These are phyloP conservation scores for Otolemur garnettii DNA, from an alignment of 2,113 vertebrate species.

Conservation along the genomic window DNA sequence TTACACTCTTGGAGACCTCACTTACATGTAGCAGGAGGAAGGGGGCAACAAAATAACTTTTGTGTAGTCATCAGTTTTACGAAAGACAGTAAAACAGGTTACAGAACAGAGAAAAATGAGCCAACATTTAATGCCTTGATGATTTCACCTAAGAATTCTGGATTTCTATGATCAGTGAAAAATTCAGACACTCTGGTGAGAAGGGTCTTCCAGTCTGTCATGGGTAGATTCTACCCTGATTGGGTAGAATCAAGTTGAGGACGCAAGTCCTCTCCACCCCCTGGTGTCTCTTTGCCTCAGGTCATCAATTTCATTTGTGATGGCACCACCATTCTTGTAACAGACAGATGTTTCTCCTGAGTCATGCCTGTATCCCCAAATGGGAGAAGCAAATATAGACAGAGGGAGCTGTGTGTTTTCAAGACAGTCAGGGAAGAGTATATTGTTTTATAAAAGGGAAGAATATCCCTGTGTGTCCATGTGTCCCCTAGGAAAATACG, in stretches of 20 bases:
- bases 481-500: neutral
- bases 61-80: neutral
- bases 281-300: too few species aligned
- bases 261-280: neutral
- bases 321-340: neutral
- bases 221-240: too few species aligned
- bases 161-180: neutral
- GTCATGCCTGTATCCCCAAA: neutral
- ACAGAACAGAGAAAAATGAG: neutral
- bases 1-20: rapidly evolving
- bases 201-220: rapidly evolving
- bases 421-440: neutral
- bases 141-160: neutral
- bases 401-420: neutral
- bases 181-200: rapidly evolving
- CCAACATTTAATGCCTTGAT: too few species aligned
- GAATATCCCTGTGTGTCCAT: neutral
- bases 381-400: rapidly evolving
- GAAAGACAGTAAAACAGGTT: neutral
- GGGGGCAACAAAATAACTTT: neutral
- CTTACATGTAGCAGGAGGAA: too few species aligned
- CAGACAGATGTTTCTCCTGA: neutral
- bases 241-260: too few species aligned
- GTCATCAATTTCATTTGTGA: rapidly evolving
- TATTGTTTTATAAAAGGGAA: neutral